These are phyloP conservation scores for Globodera ellingtonae DNA, from an alignment of 1,140 invertebrate genomes.

Conservation along the genomic window DNA sequence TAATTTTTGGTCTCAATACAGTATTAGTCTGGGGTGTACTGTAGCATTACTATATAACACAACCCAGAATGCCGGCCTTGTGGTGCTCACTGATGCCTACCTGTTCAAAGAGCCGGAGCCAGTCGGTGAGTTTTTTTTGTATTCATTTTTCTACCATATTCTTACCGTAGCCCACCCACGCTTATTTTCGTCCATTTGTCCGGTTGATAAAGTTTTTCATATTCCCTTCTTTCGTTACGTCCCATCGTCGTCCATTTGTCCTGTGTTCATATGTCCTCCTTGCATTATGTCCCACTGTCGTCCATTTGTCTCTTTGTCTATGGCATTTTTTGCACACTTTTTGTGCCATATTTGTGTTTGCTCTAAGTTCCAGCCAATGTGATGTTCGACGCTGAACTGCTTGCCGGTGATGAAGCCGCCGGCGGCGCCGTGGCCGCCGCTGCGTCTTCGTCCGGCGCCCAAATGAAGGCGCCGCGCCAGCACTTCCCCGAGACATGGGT, in stretches of 20 bases:
- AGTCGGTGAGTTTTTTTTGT: slow-evolving; percentile 51
- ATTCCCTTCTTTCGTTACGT: slow-evolving; percentile 3
- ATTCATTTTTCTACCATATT: no score
- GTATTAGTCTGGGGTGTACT: neutral
- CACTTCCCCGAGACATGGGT: slow-evolving; percentile 59
- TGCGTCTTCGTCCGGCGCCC: neutral
- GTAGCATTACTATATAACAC: neutral
- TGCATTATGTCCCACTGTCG: slow-evolving; percentile 31
- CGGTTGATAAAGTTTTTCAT: no score
- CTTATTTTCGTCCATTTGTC: slow-evolving; percentile 13
- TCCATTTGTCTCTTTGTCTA: neutral
- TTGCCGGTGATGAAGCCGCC: no score
- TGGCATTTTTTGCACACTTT: neutral
- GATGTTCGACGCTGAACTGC: neutral
- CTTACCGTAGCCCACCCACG: no score
- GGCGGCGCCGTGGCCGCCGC: neutral
- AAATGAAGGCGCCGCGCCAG: slow-evolving; percentile 23
- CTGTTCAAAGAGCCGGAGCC: slow-evolving; percentile 61
- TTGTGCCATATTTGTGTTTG: neutral
- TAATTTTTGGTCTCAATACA: neutral
- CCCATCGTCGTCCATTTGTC: neutral
- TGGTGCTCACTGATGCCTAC: slow-evolving; percentile 62
- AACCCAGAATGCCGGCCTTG: slow-evolving; percentile 59
- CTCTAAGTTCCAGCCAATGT: neutral
- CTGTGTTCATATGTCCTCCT: neutral